A percentile compares a stretch with the other conserved stretches of the same genome.
Conservation (phyloP, 2,888 invertebrate species). For the Unio pictorum region DNA sequence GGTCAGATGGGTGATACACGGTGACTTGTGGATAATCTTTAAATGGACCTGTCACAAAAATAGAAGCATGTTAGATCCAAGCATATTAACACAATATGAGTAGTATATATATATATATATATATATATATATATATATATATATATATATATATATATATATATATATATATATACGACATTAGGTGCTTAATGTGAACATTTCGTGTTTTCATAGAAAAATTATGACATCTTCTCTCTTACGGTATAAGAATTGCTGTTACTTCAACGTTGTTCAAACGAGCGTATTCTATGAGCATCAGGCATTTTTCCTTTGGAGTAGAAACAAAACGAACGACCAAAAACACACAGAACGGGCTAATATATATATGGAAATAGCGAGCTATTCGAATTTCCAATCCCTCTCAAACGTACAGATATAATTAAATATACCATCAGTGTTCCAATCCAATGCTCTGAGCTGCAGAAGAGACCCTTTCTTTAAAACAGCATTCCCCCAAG, state of each 20-base stretch:
- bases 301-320: too few species aligned
- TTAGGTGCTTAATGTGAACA: too few species aligned
- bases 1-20: conserved; percentile 46
- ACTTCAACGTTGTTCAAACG: too few species aligned
- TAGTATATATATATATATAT: too few species aligned
- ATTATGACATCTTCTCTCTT: too few species aligned
- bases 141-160: not conserved
- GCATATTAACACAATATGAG: not conserved
- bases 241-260: too few species aligned
- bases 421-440: conserved; percentile 42
- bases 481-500: conserved; percentile 48
- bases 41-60: conserved; percentile 43
- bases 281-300: too few species aligned
- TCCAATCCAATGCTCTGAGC: conserved; percentile 54
- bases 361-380: too few species aligned
- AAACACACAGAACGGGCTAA: too few species aligned
- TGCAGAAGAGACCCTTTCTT: conserved; percentile 45
- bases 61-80: not conserved
- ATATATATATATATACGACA: not conserved
- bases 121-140: not conserved
- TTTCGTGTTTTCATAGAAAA: too few species aligned
- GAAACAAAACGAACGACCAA: too few species aligned
- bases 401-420: not conserved
- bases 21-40: conserved; percentile 56
- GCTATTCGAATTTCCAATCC: too few species aligned